phyloP scores from a whole-genome alignment of 1,140 invertebrate genomes.

The Agrilus planipennis region DNA sequence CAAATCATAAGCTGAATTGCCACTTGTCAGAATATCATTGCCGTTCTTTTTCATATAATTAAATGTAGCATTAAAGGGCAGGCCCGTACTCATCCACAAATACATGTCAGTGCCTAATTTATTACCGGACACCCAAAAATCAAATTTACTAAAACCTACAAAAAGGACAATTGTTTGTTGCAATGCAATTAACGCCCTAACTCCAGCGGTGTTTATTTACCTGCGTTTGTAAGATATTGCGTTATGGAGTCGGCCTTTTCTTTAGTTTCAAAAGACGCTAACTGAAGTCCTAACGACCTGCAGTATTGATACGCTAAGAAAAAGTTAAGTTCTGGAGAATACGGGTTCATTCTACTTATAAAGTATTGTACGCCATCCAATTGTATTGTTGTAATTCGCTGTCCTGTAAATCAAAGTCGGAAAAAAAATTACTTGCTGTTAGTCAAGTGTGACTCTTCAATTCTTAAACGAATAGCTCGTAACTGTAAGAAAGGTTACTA shows the following conservation, averaged over 20 bases:
- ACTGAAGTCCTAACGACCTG: slow-evolving; percentile 68
- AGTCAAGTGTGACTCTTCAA: too few species aligned
- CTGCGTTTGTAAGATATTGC: slow-evolving; percentile 68
- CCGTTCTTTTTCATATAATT: slow-evolving; percentile 56
- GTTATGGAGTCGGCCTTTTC: slow-evolving; percentile 76
- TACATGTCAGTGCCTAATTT: slow-evolving; percentile 75
- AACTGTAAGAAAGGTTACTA: too few species aligned
- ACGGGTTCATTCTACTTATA: slow-evolving; percentile 77
- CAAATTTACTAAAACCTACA: slow-evolving; percentile 62
- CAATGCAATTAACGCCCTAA: neutral
- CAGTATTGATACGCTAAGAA: slow-evolving; percentile 81
- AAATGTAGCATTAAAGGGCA: slow-evolving; percentile 77
- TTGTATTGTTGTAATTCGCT: slow-evolving; percentile 75
- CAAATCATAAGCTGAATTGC: slow-evolving; percentile 38
- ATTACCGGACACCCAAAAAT: slow-evolving; percentile 84
- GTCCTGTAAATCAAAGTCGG: slow-evolving; percentile 49
- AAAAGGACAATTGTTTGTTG: slow-evolving; percentile 10
- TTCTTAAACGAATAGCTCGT: too few species aligned
- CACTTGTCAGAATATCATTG: slow-evolving; percentile 11
- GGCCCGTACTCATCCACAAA: slow-evolving; percentile 78
- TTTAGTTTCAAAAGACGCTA: slow-evolving; percentile 72
- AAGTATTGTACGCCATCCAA: slow-evolving; percentile 78
- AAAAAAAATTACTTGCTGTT: too few species aligned
- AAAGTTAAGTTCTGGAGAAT: slow-evolving; percentile 75
- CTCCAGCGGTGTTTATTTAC: too few species aligned